Evolutionary conservation across 2,797 vertebrate genomes (phyloP), one percentile per base, ranked within the genome.

Genomic region (Chromobotia macracanthus): DNA sequence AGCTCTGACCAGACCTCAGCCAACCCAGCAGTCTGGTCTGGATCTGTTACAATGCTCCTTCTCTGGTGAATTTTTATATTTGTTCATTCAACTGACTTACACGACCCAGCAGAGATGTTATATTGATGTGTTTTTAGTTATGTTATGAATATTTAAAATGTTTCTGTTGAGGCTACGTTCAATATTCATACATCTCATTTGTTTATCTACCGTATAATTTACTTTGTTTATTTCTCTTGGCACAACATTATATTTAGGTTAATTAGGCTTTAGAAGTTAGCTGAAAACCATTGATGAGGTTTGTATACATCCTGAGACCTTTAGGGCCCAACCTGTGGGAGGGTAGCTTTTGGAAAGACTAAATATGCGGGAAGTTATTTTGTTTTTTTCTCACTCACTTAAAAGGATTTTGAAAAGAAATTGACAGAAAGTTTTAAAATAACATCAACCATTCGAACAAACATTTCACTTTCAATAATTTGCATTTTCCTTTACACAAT

Each of bases 401-500:
- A 28, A 28, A 4, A 28, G 28, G 28, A 28, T 28, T 28, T 28
- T 28, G 4, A 28, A 28, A 28, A 28, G 28, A 28, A 28, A 28
- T 4, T 28, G 28, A 28, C 28, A 28, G 28, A 28, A 4, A 4
- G 4, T 28, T 28, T 28, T 28, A 28, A 93, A 94, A 94, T 93
- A 94, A 91, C 90, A 93, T 92, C 89, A 90, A 91, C 91, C 28
- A 28, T 92, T 93, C 92, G 93, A 94, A 93, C 91, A 94, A 94
- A 94, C 93, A 93, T 93, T 94, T 93, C 92, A 93, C 90, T 92
- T 92, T 92, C 93, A 94, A 93, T 94, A 91, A 94, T 91, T 88
- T 28, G 88, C 86, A 89, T 90, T 91, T 86, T 91, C 89, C 83
- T 87, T 77, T 87, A 87, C 87, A 89, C 90, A 89, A 92, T 90